A percentile compares a stretch with the other conserved stretches of the same genome.
Conservation (phyloP, 2,888 invertebrate genomes). For the Punctoribates punctum region DNA sequence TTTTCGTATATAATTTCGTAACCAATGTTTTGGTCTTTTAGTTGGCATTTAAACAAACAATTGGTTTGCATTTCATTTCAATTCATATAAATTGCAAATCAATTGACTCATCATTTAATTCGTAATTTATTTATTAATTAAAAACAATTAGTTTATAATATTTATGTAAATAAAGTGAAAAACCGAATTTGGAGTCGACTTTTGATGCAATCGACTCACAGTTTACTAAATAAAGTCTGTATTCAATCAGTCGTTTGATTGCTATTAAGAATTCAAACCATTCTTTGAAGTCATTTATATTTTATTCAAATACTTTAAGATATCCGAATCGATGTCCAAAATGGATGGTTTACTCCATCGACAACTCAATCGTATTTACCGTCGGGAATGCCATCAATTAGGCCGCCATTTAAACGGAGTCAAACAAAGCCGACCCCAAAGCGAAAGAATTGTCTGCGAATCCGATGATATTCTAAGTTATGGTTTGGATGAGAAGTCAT, state of each 20-base stretch:
- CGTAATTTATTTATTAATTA: too few relatives aligned
- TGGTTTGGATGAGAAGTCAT: slow-evolving; percentile 52
- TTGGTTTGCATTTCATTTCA: too few relatives aligned
- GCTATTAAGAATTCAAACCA: too few relatives aligned
- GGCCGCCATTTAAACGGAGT: not conserved
- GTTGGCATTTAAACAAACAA: too few relatives aligned
- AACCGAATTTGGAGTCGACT: not conserved
- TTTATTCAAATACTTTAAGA: not conserved
- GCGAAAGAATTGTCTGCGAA: slow-evolving; percentile 3
- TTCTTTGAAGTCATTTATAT: not conserved
- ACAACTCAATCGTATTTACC: slow-evolving; percentile 46
- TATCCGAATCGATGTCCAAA: slow-evolving; percentile 39
- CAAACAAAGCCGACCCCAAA: slow-evolving; percentile 13
- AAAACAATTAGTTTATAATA: too few relatives aligned
- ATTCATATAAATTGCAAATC: too few relatives aligned
- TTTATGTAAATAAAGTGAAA: too few relatives aligned
- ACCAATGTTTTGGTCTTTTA: too few relatives aligned
- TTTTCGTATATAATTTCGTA: too few relatives aligned
- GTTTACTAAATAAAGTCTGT: slow-evolving; percentile 4
- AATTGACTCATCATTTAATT: too few relatives aligned
- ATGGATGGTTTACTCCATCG: slow-evolving; percentile 49
- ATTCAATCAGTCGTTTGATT: not conserved
- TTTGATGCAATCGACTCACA: slow-evolving; percentile 15
- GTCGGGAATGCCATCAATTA: slow-evolving; percentile 44
- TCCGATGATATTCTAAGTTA: slow-evolving; percentile 51